Evolutionary conservation across 2,888 invertebrate genomes (phyloP).

Genomic region (Odontothrips loti): DNA sequence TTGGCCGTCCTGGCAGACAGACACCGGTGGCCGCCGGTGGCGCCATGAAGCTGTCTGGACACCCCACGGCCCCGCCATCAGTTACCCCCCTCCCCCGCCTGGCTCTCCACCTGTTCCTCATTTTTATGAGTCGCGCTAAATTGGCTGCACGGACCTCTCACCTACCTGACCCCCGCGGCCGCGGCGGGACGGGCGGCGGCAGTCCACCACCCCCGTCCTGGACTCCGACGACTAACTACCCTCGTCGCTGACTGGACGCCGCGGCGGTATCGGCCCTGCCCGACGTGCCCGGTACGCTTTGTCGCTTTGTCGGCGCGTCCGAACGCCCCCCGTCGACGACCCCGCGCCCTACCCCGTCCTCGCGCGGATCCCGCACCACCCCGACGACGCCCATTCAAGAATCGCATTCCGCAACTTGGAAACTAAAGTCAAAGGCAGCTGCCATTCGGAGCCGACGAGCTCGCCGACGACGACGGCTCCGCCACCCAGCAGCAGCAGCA

Average conservation of each 20-base stretch:
- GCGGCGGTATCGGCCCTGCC: no score
- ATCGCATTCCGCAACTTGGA: no score
- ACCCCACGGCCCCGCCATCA: background rate
- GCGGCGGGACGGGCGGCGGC: no score
- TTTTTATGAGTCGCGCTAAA: conserved; percentile 11
- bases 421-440: no score
- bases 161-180: no score
- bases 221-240: no score
- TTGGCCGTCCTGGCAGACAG: background rate
- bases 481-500: no score
- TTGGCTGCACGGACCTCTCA: background rate
- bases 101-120: conserved; percentile 4
- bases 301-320: background rate
- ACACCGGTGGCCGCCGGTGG: background rate
- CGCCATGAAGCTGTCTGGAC: background rate
- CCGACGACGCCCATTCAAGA: background rate
- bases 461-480: no score
- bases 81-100: background rate
- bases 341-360: background rate
- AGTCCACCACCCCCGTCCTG: no score
- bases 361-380: background rate
- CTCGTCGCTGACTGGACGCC: no score
- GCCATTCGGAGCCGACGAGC: no score
- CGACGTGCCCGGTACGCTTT: background rate
- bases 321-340: background rate